Conservation (phyloP, 2,888 invertebrate genomes). For the Patella caerulea region DNA sequence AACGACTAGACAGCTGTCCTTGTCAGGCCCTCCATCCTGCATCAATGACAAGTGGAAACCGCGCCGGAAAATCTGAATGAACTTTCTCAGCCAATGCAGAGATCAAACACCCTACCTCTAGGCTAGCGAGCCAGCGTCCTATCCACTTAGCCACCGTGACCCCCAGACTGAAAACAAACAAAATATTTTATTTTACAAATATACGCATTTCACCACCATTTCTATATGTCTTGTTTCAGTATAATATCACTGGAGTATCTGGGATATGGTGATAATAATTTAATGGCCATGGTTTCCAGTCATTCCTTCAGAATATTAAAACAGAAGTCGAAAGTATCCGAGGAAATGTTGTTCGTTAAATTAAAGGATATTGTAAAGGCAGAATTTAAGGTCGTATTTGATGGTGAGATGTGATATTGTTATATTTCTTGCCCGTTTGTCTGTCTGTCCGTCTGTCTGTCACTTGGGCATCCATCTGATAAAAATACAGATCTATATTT, state of each 20-base stretch:
- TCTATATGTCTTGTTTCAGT: slow-evolving; percentile 56
- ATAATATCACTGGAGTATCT: slow-evolving; percentile 88
- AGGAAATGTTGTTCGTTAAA: not conserved
- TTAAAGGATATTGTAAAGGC: not conserved
- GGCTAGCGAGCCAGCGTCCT: too few species aligned
- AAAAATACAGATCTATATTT: too few species aligned
- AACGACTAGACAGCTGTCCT: too few species aligned
- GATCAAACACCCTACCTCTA: too few species aligned
- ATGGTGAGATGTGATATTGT: not conserved
- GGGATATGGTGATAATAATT: slow-evolving; percentile 75
- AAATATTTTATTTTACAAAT: too few species aligned
- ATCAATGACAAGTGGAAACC: too few species aligned
- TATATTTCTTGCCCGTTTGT: not conserved
- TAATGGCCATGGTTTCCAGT: slow-evolving; percentile 4
- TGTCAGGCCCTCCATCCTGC: too few species aligned
- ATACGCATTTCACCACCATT: not conserved
- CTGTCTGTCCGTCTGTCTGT: too few species aligned
- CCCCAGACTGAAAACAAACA: too few species aligned
- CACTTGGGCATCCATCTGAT: not conserved
- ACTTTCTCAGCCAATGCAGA: too few species aligned
- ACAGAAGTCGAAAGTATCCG: not conserved
- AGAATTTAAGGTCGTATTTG: not conserved
- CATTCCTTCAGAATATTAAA: not conserved
- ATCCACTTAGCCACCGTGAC: too few species aligned
- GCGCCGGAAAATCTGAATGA: too few species aligned